phyloP scores from a whole-genome alignment of 2,888 invertebrate genomes.

The Galerucella pusilla region DNA sequence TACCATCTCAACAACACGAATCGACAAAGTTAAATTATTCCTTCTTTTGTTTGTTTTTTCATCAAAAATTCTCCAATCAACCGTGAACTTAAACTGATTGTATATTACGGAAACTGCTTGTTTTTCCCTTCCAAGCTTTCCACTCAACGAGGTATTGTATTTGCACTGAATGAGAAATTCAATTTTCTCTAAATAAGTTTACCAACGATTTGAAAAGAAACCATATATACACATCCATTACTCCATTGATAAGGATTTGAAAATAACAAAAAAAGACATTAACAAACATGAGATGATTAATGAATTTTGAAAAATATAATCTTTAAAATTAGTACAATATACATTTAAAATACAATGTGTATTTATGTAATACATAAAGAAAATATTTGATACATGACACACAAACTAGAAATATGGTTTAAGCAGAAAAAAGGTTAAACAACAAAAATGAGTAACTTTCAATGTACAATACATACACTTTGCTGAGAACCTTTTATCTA shows the following conservation, averaged over 20 bases:
- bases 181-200: constrained; percentile 13
- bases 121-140: background rate
- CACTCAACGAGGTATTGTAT: background rate
- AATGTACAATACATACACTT: no score
- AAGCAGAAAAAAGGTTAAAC: no score
- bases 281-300: constrained; percentile 14
- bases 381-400: no score
- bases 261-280: constrained; percentile 13
- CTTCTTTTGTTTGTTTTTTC: background rate
- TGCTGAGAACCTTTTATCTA: no score
- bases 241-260: constrained; percentile 3
- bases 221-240: background rate
- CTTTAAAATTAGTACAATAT: no score
- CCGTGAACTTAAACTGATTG: background rate
- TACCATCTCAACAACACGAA: background rate
- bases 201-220: background rate
- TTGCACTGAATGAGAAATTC: background rate
- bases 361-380: no score
- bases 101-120: background rate
- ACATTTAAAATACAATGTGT: no score
- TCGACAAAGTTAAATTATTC: background rate
- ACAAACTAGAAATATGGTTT: no score
- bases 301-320: background rate
- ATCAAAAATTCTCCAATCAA: background rate
- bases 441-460: no score